Evolutionary conservation across 2,888 invertebrate species (phyloP).

Genomic region (Lepeophtheirus nordmannii): DNA sequence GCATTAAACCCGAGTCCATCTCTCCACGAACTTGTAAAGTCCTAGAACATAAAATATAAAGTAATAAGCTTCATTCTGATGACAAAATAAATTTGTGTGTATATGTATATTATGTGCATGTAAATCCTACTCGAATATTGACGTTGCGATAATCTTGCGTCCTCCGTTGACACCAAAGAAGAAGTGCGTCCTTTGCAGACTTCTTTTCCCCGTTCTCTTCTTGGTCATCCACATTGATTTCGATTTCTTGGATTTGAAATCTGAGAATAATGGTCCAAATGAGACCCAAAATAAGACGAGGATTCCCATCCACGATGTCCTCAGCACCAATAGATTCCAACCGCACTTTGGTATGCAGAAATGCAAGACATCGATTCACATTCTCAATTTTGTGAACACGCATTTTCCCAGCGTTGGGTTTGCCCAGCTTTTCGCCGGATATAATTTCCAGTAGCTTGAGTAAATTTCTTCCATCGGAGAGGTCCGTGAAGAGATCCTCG

Average conservation of each 20-base stretch:
- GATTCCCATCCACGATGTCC: constrained; percentile 96
- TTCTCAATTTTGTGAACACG: constrained; percentile 98
- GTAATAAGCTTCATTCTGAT: constrained; percentile 33
- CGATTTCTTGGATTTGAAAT: constrained; percentile 96
- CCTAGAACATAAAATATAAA: constrained; percentile 27
- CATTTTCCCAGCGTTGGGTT: constrained; percentile 90
- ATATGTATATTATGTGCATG: constrained; percentile 20
- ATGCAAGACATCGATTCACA: constrained; percentile 89
- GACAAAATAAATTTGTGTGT: neutral
- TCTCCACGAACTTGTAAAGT: constrained; percentile 63
- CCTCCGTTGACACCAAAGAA: constrained; percentile 96
- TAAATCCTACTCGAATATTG: constrained; percentile 49
- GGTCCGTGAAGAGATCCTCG: constrained; percentile 86
- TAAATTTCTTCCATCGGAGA: constrained; percentile 83
- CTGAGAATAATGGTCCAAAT: constrained; percentile 98
- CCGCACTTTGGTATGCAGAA: constrained; percentile 82
- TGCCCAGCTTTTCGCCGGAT: constrained; percentile 89
- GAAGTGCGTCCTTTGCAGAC: constrained; percentile 92
- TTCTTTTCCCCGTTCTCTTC: constrained; percentile 93
- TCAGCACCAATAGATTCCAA: constrained; percentile 97
- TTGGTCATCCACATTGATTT: constrained; percentile 90
- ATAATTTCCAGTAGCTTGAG: constrained; percentile 91
- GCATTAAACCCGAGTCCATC: constrained; percentile 95
- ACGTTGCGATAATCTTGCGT: constrained; percentile 76
- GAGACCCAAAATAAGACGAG: constrained; percentile 83